Evolutionary conservation across 2,888 invertebrate species (phyloP).

Genomic region (Aleiodes testaceus): DNA sequence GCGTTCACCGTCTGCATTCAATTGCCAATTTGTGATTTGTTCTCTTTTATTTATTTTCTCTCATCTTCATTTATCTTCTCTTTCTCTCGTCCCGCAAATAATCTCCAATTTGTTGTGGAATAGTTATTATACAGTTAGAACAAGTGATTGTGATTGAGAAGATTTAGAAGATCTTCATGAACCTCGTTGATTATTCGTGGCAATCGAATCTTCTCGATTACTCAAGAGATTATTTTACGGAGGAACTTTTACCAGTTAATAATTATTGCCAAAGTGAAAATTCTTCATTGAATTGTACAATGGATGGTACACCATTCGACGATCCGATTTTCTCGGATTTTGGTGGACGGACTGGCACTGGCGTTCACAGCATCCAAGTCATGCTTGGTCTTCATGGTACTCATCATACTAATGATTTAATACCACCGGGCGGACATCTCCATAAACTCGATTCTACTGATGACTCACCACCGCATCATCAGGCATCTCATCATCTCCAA

Average conservation of each 20-base stretch:
- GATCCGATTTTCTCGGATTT: constrained; percentile 88
- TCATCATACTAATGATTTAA: constrained; percentile 66
- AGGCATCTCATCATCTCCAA: constrained; percentile 66
- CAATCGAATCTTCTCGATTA: constrained; percentile 38
- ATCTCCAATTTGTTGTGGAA: constrained; percentile 14
- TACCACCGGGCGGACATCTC: constrained; percentile 67
- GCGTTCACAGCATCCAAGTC: constrained; percentile 80
- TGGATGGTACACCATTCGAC: constrained; percentile 84
- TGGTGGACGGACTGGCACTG: constrained; percentile 75
- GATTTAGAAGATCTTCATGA: constrained; percentile 22
- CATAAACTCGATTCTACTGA: constrained; percentile 73
- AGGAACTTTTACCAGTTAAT: constrained; percentile 17
- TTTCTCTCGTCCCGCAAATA: neutral
- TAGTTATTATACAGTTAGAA: neutral
- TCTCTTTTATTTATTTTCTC: constrained; percentile 24
- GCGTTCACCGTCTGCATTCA: constrained; percentile 43
- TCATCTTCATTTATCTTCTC: constrained; percentile 25
- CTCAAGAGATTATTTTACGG: constrained; percentile 24
- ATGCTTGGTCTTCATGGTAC: constrained; percentile 79
- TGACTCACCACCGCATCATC: constrained; percentile 72
- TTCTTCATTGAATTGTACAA: constrained; percentile 67
- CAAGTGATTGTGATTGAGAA: constrained; percentile 12
- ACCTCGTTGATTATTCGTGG: constrained; percentile 42
- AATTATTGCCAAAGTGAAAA: constrained; percentile 1
- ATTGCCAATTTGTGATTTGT: constrained; percentile 42